These are phyloP conservation scores for Cygnus olor DNA, from an alignment of 2,797 vertebrate genomes.

Conservation along the genomic window DNA sequence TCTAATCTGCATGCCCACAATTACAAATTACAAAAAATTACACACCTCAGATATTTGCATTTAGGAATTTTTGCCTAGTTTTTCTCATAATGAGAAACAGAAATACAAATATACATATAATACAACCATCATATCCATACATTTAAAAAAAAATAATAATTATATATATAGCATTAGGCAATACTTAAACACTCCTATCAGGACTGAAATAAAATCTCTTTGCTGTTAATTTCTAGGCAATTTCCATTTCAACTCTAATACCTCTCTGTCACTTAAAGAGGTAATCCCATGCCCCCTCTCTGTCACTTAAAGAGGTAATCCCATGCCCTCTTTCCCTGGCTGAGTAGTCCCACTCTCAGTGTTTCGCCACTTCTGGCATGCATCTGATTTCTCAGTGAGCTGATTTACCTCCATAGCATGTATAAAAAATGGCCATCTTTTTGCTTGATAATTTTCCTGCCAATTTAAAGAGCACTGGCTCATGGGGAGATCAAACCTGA, in stretches of 20 bases:
- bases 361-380: not conserved
- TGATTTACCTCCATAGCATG: not conserved
- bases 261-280: not conserved
- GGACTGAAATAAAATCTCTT: not conserved
- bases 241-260: not conserved
- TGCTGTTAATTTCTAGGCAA: not conserved
- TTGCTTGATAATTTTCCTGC: not conserved
- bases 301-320: not conserved
- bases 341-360: not conserved
- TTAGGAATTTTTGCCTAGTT: not conserved
- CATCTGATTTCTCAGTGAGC: not conserved
- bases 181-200: not conserved
- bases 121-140: not conserved
- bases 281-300: not conserved
- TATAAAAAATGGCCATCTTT: rapidly evolving
- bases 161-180: not conserved
- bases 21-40: not conserved
- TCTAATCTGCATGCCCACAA: not conserved
- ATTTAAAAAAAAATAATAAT: rapidly evolving
- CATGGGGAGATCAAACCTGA: not conserved
- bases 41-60: not conserved
- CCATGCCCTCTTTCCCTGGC: not conserved
- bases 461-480: not conserved
- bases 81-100: not conserved
- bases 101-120: not conserved